phyloP scores from a whole-genome alignment of 2,797 vertebrate genomes.

The Craterocephalus amniculus region DNA sequence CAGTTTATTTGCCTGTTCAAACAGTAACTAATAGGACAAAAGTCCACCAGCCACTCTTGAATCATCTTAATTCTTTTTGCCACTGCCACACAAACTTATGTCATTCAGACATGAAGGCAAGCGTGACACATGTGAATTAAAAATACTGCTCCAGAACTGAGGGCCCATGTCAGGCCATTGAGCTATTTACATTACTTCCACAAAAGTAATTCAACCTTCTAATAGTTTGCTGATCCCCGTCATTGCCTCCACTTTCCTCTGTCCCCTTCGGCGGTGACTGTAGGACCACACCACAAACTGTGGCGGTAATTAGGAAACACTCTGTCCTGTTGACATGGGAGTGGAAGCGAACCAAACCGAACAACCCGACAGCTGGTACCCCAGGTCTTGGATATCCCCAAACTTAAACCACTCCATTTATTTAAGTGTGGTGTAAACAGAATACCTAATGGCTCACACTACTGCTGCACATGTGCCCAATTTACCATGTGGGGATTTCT shows the following conservation, averaged over 20 bases:
- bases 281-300: slow-evolving; percentile 70
- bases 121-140: slow-evolving; percentile 53
- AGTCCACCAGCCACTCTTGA: slow-evolving; percentile 33
- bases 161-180: slow-evolving; percentile 60
- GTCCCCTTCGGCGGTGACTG: slow-evolving; percentile 71
- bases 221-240: slow-evolving; percentile 74
- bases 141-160: slow-evolving; percentile 49
- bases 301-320: slow-evolving; percentile 74
- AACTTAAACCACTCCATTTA: slow-evolving; percentile 79
- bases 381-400: slow-evolving; percentile 72
- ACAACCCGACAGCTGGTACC: slow-evolving; percentile 75
- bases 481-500: slow-evolving; percentile 61
- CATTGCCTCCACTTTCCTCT: slow-evolving; percentile 74
- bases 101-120: slow-evolving; percentile 65
- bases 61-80: slow-evolving; percentile 50
- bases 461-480: slow-evolving; percentile 74
- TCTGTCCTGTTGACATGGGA: slow-evolving; percentile 74
- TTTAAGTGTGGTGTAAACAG: slow-evolving; percentile 80
- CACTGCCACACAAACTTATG: slow-evolving; percentile 63
- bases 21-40: slow-evolving; percentile 31
- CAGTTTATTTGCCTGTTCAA: slow-evolving; percentile 28
- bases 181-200: slow-evolving; percentile 75
- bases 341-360: slow-evolving; percentile 74
- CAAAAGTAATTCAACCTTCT: slow-evolving; percentile 77
- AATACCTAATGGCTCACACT: slow-evolving; percentile 80